A percentile compares a stretch with the other conserved stretches of the same genome.
phyloP scores from a whole-genome alignment of 1,140 invertebrate genomes.

The roundworm (Caenorhabditis elegans) region DNA sequence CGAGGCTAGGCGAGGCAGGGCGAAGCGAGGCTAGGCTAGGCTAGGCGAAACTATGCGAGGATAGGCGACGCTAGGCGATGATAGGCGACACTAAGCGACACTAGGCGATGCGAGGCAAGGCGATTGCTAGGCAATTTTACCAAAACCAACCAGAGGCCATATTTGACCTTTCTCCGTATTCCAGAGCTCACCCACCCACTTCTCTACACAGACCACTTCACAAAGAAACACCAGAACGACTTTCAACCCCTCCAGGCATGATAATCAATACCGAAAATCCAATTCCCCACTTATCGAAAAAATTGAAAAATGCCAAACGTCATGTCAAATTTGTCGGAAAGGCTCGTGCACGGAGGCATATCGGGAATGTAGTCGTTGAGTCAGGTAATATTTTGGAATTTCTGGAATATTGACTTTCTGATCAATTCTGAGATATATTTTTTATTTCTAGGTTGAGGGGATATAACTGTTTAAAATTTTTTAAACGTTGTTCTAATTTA shows the following conservation, averaged over 20 bases:
- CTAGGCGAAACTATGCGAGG: too few species aligned
- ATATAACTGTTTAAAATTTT: too few species aligned
- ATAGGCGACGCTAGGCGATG: too few species aligned
- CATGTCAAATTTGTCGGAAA: neutral
- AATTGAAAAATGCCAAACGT: neutral
- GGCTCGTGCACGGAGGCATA: neutral
- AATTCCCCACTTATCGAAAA: too few species aligned
- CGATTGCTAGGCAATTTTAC: too few species aligned
- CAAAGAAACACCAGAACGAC: neutral
- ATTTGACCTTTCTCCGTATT: neutral
- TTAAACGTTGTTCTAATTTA: too few species aligned
- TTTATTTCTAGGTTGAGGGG: too few species aligned
- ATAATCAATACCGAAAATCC: neutral
- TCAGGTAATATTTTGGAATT: neutral
- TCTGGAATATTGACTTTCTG: neutral
- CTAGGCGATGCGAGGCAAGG: too few species aligned
- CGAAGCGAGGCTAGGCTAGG: too few species aligned
- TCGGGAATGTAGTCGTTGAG: slow-evolving; percentile 14
- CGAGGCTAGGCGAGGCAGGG: too few species aligned
- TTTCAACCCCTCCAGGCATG: neutral
- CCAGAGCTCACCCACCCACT: neutral
- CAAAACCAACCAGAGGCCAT: slow-evolving; percentile 11
- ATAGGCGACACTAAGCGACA: too few species aligned
- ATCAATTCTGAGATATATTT: too few species aligned
- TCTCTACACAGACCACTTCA: neutral